phyloP scores from a whole-genome alignment of 2,113 vertebrate genomes.

The Argyrosomus japonicus region DNA sequence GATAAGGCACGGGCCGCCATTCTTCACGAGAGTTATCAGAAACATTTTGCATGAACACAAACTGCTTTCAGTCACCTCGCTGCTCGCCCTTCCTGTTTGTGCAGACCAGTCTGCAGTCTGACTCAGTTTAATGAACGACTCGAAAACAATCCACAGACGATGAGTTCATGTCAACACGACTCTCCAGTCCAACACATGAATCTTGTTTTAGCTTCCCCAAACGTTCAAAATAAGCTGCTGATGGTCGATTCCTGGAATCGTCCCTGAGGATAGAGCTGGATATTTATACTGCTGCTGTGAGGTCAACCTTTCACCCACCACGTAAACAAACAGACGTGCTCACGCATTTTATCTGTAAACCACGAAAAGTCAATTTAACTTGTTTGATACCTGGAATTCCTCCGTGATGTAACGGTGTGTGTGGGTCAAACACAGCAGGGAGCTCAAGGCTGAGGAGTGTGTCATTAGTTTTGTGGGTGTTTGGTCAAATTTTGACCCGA shows the following conservation, averaged over 20 bases:
- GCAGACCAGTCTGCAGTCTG: background rate
- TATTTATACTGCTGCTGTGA: background rate
- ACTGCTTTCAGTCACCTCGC: background rate
- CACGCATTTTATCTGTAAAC: slow-evolving; percentile 17
- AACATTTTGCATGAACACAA: background rate
- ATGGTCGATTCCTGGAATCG: background rate
- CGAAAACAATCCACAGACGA: slow-evolving; percentile 12
- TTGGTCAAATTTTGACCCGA: too few relatives aligned
- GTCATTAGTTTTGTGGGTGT: too few relatives aligned
- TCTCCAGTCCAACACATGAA: background rate
- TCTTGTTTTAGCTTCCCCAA: too few relatives aligned
- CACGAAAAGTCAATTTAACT: slow-evolving; percentile 1
- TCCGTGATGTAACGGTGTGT: slow-evolving; percentile 22
- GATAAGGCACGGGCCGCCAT: background rate
- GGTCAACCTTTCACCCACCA: background rate
- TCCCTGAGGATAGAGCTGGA: background rate
- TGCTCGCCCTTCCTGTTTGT: slow-evolving; percentile 43
- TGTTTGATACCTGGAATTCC: slow-evolving; percentile 30
- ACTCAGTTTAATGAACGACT: slow-evolving; percentile 10
- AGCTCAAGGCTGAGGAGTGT: too few relatives aligned
- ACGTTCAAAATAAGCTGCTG: background rate
- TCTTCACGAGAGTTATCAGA: background rate
- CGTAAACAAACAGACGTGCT: background rate
- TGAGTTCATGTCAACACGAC: slow-evolving; percentile 26
- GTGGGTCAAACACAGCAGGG: background rate